Percentiles rank a stretch among this genome's conserved stretches.
Evolutionary conservation across 2,888 invertebrate species (phyloP).

Genomic region (Caprella mutica): DNA sequence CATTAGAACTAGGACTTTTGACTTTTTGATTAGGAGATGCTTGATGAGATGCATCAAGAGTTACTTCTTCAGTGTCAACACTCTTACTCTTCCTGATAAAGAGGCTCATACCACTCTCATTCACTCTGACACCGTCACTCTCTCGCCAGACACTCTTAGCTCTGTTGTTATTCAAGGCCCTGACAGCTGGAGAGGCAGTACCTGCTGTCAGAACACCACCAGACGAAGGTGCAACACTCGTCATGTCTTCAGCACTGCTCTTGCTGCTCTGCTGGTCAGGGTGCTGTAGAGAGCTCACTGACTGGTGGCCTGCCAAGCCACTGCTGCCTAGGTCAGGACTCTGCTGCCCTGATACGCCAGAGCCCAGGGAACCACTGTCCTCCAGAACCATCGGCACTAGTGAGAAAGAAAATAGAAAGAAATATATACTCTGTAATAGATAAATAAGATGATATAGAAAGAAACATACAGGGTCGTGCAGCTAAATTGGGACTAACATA

Average conservation of each 20-base stretch:
- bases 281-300: slow-evolving; percentile 12
- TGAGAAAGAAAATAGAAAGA: background rate
- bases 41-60: background rate
- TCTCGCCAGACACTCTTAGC: background rate
- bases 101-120: background rate
- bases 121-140: background rate
- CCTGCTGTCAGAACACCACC: slow-evolving; percentile 15
- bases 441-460: background rate
- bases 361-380: slow-evolving; percentile 28
- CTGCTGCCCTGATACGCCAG: slow-evolving; percentile 25
- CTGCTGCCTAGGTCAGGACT: slow-evolving; percentile 14
- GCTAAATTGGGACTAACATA: too few relatives aligned
- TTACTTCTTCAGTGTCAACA: background rate
- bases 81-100: slow-evolving; percentile 5
- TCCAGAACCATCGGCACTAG: slow-evolving; percentile 27
- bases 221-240: slow-evolving; percentile 4
- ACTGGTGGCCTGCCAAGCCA: slow-evolving; percentile 18
- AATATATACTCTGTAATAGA: background rate
- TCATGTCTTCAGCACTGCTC: slow-evolving; percentile 18
- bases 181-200: slow-evolving; percentile 1
- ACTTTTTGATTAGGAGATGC: too few relatives aligned
- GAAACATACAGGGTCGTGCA: too few relatives aligned
- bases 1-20: too few relatives aligned
- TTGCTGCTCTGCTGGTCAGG: slow-evolving; percentile 12
- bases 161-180: slow-evolving; percentile 18